Percentiles rank a stretch among this genome's conserved stretches.
phyloP scores from a whole-genome alignment of 2,113 vertebrate species.

The Pterocles orientalis region DNA sequence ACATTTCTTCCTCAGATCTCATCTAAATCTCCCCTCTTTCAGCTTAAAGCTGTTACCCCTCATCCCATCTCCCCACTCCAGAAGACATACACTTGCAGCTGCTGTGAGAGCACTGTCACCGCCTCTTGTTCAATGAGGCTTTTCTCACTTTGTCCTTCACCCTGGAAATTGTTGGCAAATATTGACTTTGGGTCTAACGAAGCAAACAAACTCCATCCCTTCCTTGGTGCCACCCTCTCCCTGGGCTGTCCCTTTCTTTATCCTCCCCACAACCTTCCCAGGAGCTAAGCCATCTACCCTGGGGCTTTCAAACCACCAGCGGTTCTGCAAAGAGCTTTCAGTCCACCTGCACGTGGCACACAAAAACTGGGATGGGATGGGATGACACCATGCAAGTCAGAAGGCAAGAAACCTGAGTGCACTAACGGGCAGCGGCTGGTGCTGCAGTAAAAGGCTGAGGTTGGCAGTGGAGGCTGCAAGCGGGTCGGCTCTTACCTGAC shows the following conservation, averaged over 20 bases:
- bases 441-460: conserved; percentile 91
- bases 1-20: no score
- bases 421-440: conserved; percentile 99
- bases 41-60: no score
- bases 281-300: neutral
- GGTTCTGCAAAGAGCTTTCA: conserved; percentile 61
- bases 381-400: conserved; percentile 80
- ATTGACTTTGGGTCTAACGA: neutral
- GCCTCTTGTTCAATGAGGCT: neutral
- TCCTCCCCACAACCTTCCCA: neutral
- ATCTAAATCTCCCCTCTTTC: no score
- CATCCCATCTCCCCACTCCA: neutral
- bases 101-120: neutral
- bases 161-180: neutral
- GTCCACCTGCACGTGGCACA: neutral
- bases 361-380: conserved; percentile 5
- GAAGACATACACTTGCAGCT: neutral
- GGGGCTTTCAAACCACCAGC: neutral
- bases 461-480: conserved; percentile 93
- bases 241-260: neutral
- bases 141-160: neutral
- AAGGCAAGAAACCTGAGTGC: conserved; percentile 95
- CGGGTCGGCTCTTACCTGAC: conserved; percentile 97
- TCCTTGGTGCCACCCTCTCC: neutral
- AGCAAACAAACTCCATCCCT: neutral